Evolutionary conservation across 2,797 vertebrate genomes (phyloP).

Genomic region (Artibeus jamaicensis): DNA sequence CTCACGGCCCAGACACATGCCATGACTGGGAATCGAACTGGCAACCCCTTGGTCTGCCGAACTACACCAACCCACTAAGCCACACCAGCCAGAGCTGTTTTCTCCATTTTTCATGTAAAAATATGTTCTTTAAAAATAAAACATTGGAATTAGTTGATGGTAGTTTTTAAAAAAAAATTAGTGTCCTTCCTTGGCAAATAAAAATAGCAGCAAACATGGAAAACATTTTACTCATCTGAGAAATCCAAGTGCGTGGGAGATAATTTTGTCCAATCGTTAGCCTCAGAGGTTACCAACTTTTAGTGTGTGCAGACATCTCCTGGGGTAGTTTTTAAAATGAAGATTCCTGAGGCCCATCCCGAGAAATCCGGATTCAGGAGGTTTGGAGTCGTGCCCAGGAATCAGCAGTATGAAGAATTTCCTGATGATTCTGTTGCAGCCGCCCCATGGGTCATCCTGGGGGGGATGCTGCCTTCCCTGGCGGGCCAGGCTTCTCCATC

Average conservation of each 20-base stretch:
- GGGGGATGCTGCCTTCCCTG: background rate
- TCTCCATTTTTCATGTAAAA: background rate
- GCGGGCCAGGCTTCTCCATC: background rate
- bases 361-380: background rate
- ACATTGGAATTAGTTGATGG: background rate
- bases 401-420: background rate
- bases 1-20: background rate
- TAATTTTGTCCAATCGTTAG: background rate
- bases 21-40: background rate
- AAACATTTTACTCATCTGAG: background rate
- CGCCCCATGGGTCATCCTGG: background rate
- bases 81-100: background rate
- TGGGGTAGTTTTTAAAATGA: background rate
- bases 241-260: background rate
- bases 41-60: background rate
- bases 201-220: background rate
- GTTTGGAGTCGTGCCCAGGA: background rate
- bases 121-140: background rate
- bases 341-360: background rate
- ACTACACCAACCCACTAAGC: background rate
- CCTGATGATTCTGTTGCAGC: background rate
- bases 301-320: background rate
- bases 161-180: background rate
- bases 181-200: background rate
- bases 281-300: background rate